Conservation (phyloP, 92 coral and sea anemone genomes). For the Epizoanthus stellaris region DNA sequence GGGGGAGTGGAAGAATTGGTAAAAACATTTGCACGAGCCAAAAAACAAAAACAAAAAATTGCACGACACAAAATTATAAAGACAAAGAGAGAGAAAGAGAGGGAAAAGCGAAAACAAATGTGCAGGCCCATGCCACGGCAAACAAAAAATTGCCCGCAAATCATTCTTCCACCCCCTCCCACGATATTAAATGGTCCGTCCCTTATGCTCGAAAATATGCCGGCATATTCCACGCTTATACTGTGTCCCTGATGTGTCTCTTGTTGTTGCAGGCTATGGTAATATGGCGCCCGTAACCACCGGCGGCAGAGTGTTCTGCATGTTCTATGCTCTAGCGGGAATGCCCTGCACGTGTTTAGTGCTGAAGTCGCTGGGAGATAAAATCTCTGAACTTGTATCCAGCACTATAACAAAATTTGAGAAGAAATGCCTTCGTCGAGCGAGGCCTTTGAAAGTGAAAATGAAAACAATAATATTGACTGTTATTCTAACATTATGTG, state of each 20-base stretch:
- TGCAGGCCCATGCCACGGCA: no score
- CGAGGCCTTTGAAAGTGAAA: constrained; percentile 55
- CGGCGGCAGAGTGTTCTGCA: constrained; percentile 77
- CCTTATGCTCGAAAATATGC: no score
- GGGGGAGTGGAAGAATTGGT: no score
- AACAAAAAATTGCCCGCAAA: no score
- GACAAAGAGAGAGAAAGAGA: no score
- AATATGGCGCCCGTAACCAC: constrained; percentile 81
- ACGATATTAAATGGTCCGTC: no score
- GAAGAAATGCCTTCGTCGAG: constrained; percentile 49
- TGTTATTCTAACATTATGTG: constrained; percentile 37
- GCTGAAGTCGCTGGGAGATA: constrained; percentile 78
- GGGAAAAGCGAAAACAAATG: no score
- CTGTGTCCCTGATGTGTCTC: not conserved
- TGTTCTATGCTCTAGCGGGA: constrained; percentile 74
- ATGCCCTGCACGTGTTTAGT: constrained; percentile 82
- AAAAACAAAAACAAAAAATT: no score
- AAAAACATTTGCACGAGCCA: no score
- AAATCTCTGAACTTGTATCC: constrained; percentile 54
- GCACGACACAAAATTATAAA: no score
- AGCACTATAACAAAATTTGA: constrained; percentile 51
- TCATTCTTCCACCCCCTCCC: no score
- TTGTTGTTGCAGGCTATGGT: constrained; percentile 73
- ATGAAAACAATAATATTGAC: constrained; percentile 66
- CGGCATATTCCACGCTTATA: no score